A percentile compares a stretch with the other conserved stretches of the same genome.
phyloP scores from a whole-genome alignment of 2,888 invertebrate species.

The Strigamia crassipes region DNA sequence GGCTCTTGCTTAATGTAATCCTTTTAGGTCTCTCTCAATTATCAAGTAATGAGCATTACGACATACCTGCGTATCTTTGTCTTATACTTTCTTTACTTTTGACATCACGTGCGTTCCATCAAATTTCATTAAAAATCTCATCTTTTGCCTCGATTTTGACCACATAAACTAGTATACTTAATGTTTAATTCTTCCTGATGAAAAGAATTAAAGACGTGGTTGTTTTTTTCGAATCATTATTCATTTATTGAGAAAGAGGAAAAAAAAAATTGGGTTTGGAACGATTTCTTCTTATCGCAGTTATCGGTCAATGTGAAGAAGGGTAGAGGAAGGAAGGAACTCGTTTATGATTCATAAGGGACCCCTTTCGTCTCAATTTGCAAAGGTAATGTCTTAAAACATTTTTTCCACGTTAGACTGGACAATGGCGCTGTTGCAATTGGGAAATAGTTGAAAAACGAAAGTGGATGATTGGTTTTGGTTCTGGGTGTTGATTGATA shows the following conservation, averaged over 20 bases:
- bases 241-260: background rate
- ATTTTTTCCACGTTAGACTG: background rate
- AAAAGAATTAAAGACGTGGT: too few species aligned
- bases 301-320: constrained; percentile 2
- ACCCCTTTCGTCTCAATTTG: background rate
- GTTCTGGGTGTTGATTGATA: background rate
- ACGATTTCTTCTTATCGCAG: background rate
- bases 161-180: background rate
- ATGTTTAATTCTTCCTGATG: background rate
- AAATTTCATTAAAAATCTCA: background rate
- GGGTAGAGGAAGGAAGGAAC: background rate
- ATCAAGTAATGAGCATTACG: background rate
- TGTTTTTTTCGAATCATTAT: background rate
- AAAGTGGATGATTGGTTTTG: too few species aligned
- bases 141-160: background rate
- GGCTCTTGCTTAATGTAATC: constrained; percentile 27
- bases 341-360: constrained; percentile 2
- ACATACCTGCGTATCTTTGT: background rate
- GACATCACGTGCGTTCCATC: background rate
- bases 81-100: background rate
- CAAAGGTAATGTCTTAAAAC: background rate
- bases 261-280: background rate
- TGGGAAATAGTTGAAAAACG: too few species aligned
- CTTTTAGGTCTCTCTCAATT: constrained; percentile 24
- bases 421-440: too few species aligned